Base-by-base conservation (phyloP, 2,797 vertebrate genomes). In the Vireo griseus region DNA sequence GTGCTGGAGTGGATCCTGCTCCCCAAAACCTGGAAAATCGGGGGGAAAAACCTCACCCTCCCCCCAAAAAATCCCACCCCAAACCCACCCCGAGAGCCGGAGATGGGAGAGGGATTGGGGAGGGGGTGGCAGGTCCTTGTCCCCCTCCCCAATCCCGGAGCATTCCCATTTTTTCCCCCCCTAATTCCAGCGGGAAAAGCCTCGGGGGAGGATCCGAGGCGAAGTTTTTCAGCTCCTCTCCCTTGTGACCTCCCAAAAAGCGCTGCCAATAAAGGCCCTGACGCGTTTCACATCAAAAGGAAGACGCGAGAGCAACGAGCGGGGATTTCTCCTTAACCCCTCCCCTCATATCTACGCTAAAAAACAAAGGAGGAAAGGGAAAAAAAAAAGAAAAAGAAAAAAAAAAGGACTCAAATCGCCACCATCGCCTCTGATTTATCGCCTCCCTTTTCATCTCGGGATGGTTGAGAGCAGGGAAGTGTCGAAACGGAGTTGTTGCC, bases 401-500 rank as follows among this genome's bases (percentile, higher is more conserved):
- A 42, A 16, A 31, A 5, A 57, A 59, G 3, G 37, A 72, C 44
- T 20, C 61, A 61, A 78, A 72, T 78, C 92, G 67, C 40, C 80
- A 37, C 55, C 72, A 57, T 24, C 9, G 10, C 47, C 47, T 73
- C 94, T 94, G 92, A 95, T 96, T 92, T 95, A 93, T 74, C 25
- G 37, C 76, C 42, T 44, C 52, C 33, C 65, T 94, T 90, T 90
- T 86, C 84, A 84, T 21, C 48, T 63, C 3, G 80, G 66, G 90
- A 26, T 37, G 50, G 68, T 24, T 51, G 78, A 26, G 42, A 33
- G 67, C 92, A 33, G 83, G 40, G 48, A 90, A 86, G 92, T 90
- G 92, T 77, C 35, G 79, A 90, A 93, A 90, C 65, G 86, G 17
- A 61, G 16, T 86, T 83, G 47, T 88, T 52, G 83, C 72, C 62